Evolutionary conservation across 2,888 invertebrate species (phyloP), one percentile per base, ranked within the genome.

Genomic region (Artemia sinica): DNA sequence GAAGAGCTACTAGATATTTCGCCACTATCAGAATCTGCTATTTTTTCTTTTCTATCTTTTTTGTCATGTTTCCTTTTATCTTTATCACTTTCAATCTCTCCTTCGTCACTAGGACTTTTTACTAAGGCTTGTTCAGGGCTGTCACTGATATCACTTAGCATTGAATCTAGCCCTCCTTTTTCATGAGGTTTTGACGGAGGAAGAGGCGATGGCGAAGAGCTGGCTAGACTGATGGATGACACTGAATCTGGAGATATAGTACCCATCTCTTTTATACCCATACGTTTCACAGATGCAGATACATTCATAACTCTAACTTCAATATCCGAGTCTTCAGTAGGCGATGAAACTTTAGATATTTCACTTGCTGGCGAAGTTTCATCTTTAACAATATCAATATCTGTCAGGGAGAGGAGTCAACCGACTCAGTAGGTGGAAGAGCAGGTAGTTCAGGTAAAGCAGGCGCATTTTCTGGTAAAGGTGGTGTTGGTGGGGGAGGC

Each of bases 401-500:
- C 58, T 8, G 18, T 18, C 58, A 58, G 9, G 58, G 58, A 18
- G 58, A n/a, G 8, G 28, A 14, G 12, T 67, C 14, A 63, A 66
- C 70, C 13, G 50, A 66, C 28, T 68, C 69, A 49, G 65, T 67
- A 13, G 12, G 18, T 49, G 63, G 49, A 18, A 52, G 68, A 8
- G 67, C 58, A 12, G 70, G 68, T 7, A 49, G n/a, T 18, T n/a
- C 51, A 49, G 70, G 68, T 12, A 69, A 69, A 18, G 71, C 69
- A 6, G 68, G 68, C 18, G 68, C 49, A 52, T 51, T 66, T 12
- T 65, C 11, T 41, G 65, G 58, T n/a, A 70, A 70, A 18, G 70
- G 66, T 7, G 65, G 67, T 50, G 71, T 69, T 8, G 72, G 71
- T 63, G 70, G 52, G 18, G 69, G 69, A 4, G 70, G 69, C 12